These are phyloP conservation scores for Oncorhynchus tshawytscha DNA, from an alignment of 2,113 vertebrate species.

Conservation along the genomic window DNA sequence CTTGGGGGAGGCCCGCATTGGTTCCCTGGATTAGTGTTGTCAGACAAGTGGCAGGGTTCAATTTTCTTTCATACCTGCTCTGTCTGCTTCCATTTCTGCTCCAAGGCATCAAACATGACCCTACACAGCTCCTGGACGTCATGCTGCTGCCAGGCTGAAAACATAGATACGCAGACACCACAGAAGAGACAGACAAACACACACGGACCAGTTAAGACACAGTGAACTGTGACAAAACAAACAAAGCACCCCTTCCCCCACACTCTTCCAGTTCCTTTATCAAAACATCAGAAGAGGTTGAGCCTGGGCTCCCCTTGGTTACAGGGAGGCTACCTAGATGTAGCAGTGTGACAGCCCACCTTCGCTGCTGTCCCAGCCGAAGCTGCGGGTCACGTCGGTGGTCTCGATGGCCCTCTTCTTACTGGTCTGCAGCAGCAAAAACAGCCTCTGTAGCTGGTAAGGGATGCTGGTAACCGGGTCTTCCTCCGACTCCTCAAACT, in stretches of 20 bases:
- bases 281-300: not conserved
- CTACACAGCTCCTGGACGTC: constrained; percentile 98
- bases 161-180: constrained; percentile 21
- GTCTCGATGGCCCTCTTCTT: constrained; percentile 98
- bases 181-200: constrained; percentile 8
- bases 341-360: constrained; percentile 69
- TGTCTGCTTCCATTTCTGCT: constrained; percentile 99
- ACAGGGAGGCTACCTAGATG: not conserved
- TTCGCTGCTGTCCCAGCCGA: constrained; percentile 99
- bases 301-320: not conserved
- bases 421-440: constrained; percentile 96
- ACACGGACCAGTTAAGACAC: constrained; percentile 6
- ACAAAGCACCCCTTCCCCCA: not conserved
- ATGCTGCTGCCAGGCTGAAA: constrained; percentile 97
- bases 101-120: constrained; percentile 99
- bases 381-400: constrained; percentile 96
- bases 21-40: constrained; percentile 14
- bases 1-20: not conserved
- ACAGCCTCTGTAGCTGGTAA: constrained; percentile 94
- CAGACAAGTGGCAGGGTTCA: constrained; percentile 25
- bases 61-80: constrained; percentile 83
- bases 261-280: not conserved
- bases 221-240: not conserved
- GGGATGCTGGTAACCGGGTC: constrained; percentile 96
- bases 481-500: constrained; percentile 96